phyloP scores from a whole-genome alignment of 2,888 invertebrate species.

The Metallyticus violacea region DNA sequence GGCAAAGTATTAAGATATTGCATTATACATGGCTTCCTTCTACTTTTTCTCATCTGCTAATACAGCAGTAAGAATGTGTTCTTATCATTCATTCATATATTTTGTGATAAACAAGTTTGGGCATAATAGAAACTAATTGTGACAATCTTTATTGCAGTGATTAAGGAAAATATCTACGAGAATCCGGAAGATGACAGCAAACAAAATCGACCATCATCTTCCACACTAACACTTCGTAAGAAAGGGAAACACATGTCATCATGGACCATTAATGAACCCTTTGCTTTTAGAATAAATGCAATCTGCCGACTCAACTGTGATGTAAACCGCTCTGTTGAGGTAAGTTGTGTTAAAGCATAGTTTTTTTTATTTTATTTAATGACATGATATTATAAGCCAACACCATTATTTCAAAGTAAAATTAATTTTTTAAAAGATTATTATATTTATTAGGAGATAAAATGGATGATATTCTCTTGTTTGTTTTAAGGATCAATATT shows the following conservation, averaged over 20 bases:
- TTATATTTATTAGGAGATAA: too few species aligned
- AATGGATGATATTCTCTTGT: too few species aligned
- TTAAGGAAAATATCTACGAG: slow-evolving; percentile 53
- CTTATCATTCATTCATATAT: too few species aligned
- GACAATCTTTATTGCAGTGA: slow-evolving; percentile 43
- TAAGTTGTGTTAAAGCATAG: slow-evolving; percentile 42
- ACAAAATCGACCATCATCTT: slow-evolving; percentile 55
- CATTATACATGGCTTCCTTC: too few species aligned
- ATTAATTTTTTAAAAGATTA: too few species aligned
- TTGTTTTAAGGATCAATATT: background rate
- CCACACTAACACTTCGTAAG: slow-evolving; percentile 65
- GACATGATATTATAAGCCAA: too few species aligned
- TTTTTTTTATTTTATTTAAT: too few species aligned
- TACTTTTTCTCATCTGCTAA: too few species aligned
- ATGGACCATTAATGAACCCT: slow-evolving; percentile 67
- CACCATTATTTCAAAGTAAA: too few species aligned
- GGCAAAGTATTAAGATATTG: too few species aligned
- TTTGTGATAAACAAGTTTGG: too few species aligned
- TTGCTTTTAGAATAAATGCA: slow-evolving; percentile 66
- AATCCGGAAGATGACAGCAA: slow-evolving; percentile 52
- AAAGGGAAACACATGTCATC: slow-evolving; percentile 65
- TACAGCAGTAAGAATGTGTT: too few species aligned
- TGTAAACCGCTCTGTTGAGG: slow-evolving; percentile 66
- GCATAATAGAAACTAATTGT: background rate
- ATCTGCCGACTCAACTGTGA: slow-evolving; percentile 80